Percentiles rank a stretch among this genome's conserved stretches.
Conservation (phyloP, 2,797 vertebrate species). For the Argentina silus region DNA sequence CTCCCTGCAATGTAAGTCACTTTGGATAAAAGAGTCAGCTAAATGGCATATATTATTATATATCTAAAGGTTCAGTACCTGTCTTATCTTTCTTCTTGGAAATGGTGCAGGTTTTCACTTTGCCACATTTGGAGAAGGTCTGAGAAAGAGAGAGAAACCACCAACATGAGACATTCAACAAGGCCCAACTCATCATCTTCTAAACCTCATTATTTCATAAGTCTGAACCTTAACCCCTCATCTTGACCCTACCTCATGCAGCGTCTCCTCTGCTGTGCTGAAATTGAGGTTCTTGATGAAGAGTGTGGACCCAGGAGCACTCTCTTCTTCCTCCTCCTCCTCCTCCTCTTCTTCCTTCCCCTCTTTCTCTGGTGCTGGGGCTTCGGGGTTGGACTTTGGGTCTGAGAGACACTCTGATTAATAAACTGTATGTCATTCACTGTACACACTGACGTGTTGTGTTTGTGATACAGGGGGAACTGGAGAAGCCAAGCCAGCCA, state of each 20-base stretch:
- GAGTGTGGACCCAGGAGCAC: conserved; percentile 85
- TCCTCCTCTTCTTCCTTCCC: conserved; percentile 77
- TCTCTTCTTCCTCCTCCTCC: conserved; percentile 84
- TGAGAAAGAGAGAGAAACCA: conserved; percentile 58
- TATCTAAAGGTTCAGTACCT: conserved; percentile 82
- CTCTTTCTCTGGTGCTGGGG: conserved; percentile 47
- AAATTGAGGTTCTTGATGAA: conserved; percentile 97
- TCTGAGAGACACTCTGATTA: too few species aligned
- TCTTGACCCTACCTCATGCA: conserved; percentile 78
- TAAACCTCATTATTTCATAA: neutral
- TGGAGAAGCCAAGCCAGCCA: neutral
- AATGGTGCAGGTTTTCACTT: conserved; percentile 86
- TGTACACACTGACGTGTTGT: neutral
- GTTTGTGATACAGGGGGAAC: neutral
- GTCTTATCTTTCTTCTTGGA: conserved; percentile 94
- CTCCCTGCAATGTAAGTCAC: too few species aligned
- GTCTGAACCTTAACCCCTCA: neutral
- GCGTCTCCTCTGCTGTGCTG: conserved; percentile 84
- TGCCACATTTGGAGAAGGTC: conserved; percentile 89
- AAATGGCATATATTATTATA: too few species aligned
- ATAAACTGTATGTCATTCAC: neutral
- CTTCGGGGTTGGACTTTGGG: conserved; percentile 1
- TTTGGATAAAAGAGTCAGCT: conserved; percentile 2
- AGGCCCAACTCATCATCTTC: neutral
- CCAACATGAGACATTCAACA: neutral